Conservation (phyloP, 2,888 invertebrate species). For the Melinaea menophilus region DNA sequence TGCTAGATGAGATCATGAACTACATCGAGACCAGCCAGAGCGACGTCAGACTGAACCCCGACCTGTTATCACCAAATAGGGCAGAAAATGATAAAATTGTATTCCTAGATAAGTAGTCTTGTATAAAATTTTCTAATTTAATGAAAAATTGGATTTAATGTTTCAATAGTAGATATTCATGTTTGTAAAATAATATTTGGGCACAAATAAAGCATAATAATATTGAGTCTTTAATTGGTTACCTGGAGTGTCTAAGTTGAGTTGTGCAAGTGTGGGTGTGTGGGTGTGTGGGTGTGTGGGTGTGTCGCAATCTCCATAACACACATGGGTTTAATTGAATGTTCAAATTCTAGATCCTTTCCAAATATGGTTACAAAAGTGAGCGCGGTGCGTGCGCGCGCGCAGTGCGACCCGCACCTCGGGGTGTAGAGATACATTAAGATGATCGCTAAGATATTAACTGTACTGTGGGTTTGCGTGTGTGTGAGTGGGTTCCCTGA, state of each 20-base stretch:
- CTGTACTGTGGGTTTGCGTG: slow-evolving; percentile 52
- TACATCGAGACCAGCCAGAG: slow-evolving; percentile 49
- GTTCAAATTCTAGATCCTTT: slow-evolving; percentile 68
- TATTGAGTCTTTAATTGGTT: too few species aligned
- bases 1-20: slow-evolving; percentile 68
- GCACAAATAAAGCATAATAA: slow-evolving; percentile 1
- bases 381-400: slow-evolving; percentile 49
- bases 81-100: slow-evolving; percentile 53
- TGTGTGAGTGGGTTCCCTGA: slow-evolving; percentile 82
- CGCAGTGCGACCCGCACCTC: slow-evolving; percentile 57
- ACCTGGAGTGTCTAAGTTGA: not conserved
- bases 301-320: slow-evolving; percentile 23
- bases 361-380: slow-evolving; percentile 66
- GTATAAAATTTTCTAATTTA: not conserved
- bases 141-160: not conserved
- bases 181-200: not conserved
- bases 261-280: slow-evolving; percentile 14
- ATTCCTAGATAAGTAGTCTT: slow-evolving; percentile 50
- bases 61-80: slow-evolving; percentile 55
- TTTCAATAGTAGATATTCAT: not conserved
- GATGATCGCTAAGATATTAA: slow-evolving; percentile 54
- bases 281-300: slow-evolving; percentile 3
- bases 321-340: slow-evolving; percentile 48
- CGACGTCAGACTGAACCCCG: slow-evolving; percentile 44
- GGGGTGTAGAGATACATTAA: slow-evolving; percentile 31